A percentile compares a stretch with the other conserved stretches of the same genome.
These are phyloP conservation scores for Hoplostethus mediterraneus DNA, from an alignment of 2,797 vertebrate genomes.

Conservation along the genomic window DNA sequence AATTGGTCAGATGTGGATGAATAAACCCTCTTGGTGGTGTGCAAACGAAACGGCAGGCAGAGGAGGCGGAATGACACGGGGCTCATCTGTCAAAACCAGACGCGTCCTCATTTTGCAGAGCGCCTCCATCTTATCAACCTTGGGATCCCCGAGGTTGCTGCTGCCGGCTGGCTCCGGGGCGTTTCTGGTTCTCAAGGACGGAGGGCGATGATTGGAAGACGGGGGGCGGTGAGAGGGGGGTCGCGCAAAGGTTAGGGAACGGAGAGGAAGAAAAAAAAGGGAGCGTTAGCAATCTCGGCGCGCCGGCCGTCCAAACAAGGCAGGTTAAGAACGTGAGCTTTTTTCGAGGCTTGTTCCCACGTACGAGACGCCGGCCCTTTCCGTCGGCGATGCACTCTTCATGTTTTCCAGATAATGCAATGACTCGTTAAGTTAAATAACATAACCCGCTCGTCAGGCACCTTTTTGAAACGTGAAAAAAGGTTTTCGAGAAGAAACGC, in stretches of 20 bases:
- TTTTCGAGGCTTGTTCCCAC: not conserved
- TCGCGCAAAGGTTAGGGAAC: conserved; percentile 50
- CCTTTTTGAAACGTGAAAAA: conserved; percentile 24
- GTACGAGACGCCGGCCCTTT: not conserved
- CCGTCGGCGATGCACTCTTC: conserved; percentile 1
- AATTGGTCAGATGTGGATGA: conserved; percentile 59
- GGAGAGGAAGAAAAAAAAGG: not conserved
- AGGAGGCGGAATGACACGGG: conserved; percentile 25
- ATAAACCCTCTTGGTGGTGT: conserved; percentile 42
- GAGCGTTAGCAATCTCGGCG: conserved; percentile 1
- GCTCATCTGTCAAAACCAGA: conserved; percentile 62
- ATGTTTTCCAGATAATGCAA: not conserved
- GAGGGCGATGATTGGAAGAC: conserved; percentile 47
- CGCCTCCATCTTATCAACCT: conserved; percentile 48
- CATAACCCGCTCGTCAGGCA: not conserved
- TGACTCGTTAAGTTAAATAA: conserved; percentile 19
- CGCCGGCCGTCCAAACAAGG: not conserved
- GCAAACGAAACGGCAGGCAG: conserved; percentile 59
- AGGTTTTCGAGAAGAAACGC: conserved; percentile 3
- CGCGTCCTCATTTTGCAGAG: conserved; percentile 56
- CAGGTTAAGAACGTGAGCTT: not conserved
- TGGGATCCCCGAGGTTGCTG: conserved; percentile 42
- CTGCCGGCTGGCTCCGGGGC: conserved; percentile 30
- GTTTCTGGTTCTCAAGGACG: conserved; percentile 50
- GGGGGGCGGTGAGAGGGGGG: conserved; percentile 16